A percentile compares a stretch with the other conserved stretches of the same genome.
phyloP scores from a whole-genome alignment of 2,888 invertebrate genomes.

The Slavum lentiscoides region DNA sequence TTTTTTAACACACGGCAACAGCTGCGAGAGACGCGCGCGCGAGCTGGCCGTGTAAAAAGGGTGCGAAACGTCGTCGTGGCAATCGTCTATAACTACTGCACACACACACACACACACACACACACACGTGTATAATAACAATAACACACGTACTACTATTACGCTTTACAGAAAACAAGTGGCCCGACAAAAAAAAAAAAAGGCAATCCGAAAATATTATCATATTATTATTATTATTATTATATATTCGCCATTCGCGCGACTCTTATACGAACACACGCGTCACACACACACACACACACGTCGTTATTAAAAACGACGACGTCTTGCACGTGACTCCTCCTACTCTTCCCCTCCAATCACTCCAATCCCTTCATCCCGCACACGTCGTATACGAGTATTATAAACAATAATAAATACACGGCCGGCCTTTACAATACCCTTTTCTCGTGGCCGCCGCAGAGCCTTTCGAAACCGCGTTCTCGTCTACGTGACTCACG shows the following conservation, averaged over 20 bases:
- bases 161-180: conserved; percentile 33
- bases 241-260: conserved; percentile 7
- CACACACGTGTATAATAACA: conserved; percentile 18
- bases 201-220: conserved; percentile 41
- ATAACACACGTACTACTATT: conserved; percentile 12
- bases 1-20: conserved; percentile 42
- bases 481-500: neutral
- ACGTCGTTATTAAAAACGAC: conserved; percentile 45
- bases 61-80: conserved; percentile 41
- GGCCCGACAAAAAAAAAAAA: conserved; percentile 14
- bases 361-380: too few species aligned
- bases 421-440: neutral
- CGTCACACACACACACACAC: conserved; percentile 1
- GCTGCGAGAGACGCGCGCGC: conserved; percentile 41
- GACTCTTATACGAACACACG: neutral
- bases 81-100: conserved; percentile 8
- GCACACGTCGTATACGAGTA: neutral
- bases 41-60: conserved; percentile 30
- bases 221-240: conserved; percentile 27
- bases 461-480: neutral
- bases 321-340: conserved; percentile 41
- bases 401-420: conserved; percentile 20
- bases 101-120: neutral
- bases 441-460: conserved; percentile 8
- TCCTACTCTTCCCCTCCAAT: neutral